phyloP scores from a whole-genome alignment of 2,888 invertebrate genomes.

The Cancer borealis region DNA sequence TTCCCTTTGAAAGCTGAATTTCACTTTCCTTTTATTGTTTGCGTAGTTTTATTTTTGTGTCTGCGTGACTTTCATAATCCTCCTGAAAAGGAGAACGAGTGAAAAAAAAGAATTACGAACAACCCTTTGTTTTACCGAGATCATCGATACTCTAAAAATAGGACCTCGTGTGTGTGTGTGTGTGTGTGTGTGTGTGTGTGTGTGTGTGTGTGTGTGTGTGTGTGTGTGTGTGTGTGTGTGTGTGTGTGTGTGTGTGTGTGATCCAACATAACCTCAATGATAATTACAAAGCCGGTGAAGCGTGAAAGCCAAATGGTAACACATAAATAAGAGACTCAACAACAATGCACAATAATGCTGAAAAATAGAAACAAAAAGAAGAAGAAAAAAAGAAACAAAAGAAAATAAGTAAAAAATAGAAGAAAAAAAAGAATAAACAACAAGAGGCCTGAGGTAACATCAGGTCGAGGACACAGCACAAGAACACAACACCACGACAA shows the following conservation, averaged over 20 bases:
- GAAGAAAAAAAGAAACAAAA: neutral
- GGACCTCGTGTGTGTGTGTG: neutral
- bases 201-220: conserved; percentile 22
- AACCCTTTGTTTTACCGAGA: neutral
- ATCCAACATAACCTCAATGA: neutral
- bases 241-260: neutral
- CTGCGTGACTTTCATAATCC: neutral
- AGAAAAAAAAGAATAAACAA: neutral
- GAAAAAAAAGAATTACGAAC: neutral
- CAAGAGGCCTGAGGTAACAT: neutral
- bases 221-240: conserved; percentile 33
- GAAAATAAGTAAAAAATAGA: neutral
- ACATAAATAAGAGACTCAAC: neutral
- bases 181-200: neutral
- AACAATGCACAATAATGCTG: neutral
- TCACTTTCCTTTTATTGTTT: neutral
- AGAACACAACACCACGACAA: neutral
- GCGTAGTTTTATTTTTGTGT: neutral
- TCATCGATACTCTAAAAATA: neutral
- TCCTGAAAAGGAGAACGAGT: neutral
- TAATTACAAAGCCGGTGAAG: neutral
- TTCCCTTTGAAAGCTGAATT: neutral
- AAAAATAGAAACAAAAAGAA: neutral
- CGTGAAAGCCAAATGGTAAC: neutral
- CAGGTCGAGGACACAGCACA: neutral